Base-by-base conservation (phyloP, 2,113 vertebrate species). In the Marcusenius ussheri region DNA sequence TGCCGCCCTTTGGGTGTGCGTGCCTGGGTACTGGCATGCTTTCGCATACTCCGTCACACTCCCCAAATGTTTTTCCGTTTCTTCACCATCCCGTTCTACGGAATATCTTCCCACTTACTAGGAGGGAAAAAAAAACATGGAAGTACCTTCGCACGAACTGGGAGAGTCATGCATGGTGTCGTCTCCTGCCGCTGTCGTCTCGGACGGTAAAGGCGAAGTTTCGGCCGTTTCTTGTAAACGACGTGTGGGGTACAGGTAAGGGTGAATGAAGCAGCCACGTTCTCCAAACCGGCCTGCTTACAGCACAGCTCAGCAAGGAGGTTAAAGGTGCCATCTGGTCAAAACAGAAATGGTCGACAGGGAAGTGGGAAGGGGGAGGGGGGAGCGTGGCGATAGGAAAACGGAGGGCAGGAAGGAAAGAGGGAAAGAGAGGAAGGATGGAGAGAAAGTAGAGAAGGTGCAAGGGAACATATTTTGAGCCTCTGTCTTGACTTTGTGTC, bases 371-470 rank as follows among this genome's bases (percentile, higher is more conserved):
- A 46, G 46, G 74, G n/a, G 88, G 42, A 53, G 49, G 88, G 39
- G 91, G 80, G 91, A 8, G 86, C 45, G 47, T 46, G 74, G 93
- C 2, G 39, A 89, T 89, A 89, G 91, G 90, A 90, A 91, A 92
- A 92, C 90, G 91, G 92, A 88, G 91, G 90, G 90, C 89, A 91
- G 90, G 0, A 19, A 87, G 90, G 58, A 31, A 89, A 91, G 53
- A 66, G 92, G 94, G 93, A 93, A 93, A 92, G 92, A 93, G 91
- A 93, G 88, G 70, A 88, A 62, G 50, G 39, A 27, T 27, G 45
- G 83, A 39, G 46, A 45, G 35, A 56, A 51, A 31, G 42, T 74
- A 51, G 50, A 70, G n/a, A 58, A 51, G 46, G 51, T 77, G 62
- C 74, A 27, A 45, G 31, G 90, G 49, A 83, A 85, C 58, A 77